Percentiles rank a stretch among this genome's conserved stretches.
phyloP scores from a whole-genome alignment of 2,888 invertebrate species.

The Bugulina stolonifera region DNA sequence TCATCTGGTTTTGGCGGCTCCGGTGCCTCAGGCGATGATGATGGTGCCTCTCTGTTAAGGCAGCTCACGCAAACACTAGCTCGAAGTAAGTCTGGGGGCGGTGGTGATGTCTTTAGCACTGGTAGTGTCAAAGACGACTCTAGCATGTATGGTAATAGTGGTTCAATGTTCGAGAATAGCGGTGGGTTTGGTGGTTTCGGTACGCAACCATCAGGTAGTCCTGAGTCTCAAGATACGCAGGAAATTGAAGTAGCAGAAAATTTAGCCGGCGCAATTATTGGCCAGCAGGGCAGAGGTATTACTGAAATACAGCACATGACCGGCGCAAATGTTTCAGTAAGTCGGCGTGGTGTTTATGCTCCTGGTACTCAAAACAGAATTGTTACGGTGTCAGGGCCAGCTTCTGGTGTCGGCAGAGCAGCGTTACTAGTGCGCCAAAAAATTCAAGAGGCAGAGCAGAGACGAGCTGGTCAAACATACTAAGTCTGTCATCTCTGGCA shows the following conservation, averaged over 20 bases:
- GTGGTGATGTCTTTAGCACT: conserved; percentile 71
- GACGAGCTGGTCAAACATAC: conserved; percentile 63
- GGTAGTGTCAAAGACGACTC: conserved; percentile 58
- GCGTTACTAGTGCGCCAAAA: conserved; percentile 93
- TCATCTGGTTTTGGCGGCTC: not conserved
- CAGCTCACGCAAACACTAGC: conserved; percentile 29
- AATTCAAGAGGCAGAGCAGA: conserved; percentile 89
- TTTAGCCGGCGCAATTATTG: conserved; percentile 94
- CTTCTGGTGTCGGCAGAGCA: conserved; percentile 81
- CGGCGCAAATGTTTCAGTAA: conserved; percentile 96
- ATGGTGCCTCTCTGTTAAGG: conserved; percentile 8
- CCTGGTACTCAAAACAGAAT: conserved; percentile 95
- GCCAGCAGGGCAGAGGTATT: conserved; percentile 90
- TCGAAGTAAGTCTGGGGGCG: conserved; percentile 44
- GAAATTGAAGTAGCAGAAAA: conserved; percentile 77
- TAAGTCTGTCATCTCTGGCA: conserved; percentile 64
- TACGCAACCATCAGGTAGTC: conserved; percentile 24
- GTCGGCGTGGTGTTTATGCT: conserved; percentile 94
- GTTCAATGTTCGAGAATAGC: conserved; percentile 26
- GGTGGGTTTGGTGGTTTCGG: conserved; percentile 6
- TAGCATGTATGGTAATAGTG: conserved; percentile 29
- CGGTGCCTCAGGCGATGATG: conserved; percentile 45
- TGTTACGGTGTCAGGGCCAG: conserved; percentile 87
- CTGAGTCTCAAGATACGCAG: conserved; percentile 57
- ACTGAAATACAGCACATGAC: conserved; percentile 95